Evolutionary conservation across 2,797 vertebrate species (phyloP).

Genomic region (Pteropus rufus): DNA sequence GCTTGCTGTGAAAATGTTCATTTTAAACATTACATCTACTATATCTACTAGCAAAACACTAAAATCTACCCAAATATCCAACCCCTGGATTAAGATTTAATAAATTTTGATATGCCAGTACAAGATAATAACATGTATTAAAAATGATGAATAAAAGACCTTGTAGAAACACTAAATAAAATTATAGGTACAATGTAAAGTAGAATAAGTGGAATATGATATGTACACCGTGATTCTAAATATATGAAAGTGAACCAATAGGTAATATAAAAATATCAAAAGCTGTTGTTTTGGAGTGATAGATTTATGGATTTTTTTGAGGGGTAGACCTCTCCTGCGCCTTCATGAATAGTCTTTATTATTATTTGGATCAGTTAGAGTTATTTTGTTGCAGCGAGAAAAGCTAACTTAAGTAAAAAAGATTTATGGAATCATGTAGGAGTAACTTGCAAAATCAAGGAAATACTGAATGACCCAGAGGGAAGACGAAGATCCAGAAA

Average conservation of each 20-base stretch:
- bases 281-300: not conserved
- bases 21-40: conserved; percentile 22
- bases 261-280: not conserved
- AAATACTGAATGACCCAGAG: not conserved
- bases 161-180: not conserved
- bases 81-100: not conserved
- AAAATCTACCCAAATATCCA: conserved; percentile 31
- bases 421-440: not conserved
- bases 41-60: conserved; percentile 16
- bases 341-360: not conserved
- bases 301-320: not conserved
- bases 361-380: not conserved
- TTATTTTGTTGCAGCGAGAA: not conserved
- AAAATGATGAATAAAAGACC: not conserved
- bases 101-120: conserved; percentile 1
- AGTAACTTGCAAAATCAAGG: not conserved
- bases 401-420: conserved; percentile 14
- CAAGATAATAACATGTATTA: not conserved
- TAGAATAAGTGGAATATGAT: not conserved
- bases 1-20: conserved; percentile 17
- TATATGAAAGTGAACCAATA: not conserved
- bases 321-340: fast-evolving
- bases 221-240: not conserved
- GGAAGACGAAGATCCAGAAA: not conserved
- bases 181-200: not conserved